A percentile compares a stretch with the other conserved stretches of the same genome.
phyloP scores from a whole-genome alignment of 2,113 vertebrate species.

The Petrocephalus microphthalmus region DNA sequence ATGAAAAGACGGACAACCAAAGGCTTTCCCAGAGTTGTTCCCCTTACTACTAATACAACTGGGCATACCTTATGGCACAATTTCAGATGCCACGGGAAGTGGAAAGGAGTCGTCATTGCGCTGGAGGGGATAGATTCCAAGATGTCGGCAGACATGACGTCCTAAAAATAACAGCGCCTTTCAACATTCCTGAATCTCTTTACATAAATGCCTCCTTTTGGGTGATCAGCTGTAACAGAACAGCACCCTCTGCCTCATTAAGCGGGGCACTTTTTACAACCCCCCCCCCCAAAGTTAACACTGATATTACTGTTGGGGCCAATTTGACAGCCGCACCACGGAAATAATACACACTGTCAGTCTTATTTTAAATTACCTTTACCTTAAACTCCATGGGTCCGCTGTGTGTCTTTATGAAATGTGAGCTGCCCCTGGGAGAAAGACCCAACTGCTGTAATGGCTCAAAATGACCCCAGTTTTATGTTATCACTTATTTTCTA shows the following conservation, averaged over 20 bases:
- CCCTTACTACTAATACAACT: not conserved
- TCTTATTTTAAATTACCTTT: conserved; percentile 3
- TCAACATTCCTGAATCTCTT: not conserved
- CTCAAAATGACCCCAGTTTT: not conserved
- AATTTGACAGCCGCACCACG: not conserved
- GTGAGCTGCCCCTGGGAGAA: not conserved
- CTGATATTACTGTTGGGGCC: not conserved
- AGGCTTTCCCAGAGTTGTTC: not conserved
- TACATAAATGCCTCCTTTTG: not conserved
- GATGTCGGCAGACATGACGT: not conserved
- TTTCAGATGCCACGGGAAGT: not conserved
- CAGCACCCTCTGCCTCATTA: not conserved
- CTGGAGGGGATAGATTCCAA: not conserved
- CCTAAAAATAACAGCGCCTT: not conserved
- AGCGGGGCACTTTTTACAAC: not conserved
- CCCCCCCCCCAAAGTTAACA: not conserved
- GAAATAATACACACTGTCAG: not conserved
- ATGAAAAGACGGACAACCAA: not conserved
- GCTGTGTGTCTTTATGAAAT: not conserved
- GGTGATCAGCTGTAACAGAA: not conserved
- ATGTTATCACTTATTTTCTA: not conserved
- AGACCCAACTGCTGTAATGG: not conserved
- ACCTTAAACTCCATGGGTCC: not conserved
- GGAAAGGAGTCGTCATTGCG: not conserved
- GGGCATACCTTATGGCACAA: not conserved